Conservation (phyloP, 2,113 vertebrate genomes). For the Genyomyrus donnyi region DNA sequence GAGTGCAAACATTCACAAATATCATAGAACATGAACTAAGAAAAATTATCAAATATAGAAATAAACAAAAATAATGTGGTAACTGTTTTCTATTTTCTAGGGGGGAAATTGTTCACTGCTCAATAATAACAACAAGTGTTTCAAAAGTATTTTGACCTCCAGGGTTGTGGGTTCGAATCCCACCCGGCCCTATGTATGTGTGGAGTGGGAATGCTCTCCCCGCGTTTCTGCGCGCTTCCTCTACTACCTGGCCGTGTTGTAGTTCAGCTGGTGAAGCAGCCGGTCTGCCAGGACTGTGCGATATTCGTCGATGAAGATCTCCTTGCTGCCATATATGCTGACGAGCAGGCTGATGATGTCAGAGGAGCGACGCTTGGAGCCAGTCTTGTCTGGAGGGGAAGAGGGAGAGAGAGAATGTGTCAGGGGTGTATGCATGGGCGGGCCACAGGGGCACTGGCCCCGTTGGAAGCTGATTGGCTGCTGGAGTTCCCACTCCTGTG, state of each 20-base stretch:
- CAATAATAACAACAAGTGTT: not conserved
- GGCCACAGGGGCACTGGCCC: not conserved
- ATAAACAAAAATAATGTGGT: not conserved
- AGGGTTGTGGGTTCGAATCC: not conserved
- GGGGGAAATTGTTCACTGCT: not conserved
- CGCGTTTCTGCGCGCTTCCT: not conserved
- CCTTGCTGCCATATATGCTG: conserved; percentile 96
- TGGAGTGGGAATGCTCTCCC: not conserved
- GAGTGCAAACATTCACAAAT: not conserved
- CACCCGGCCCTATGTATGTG: not conserved
- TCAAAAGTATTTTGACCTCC: not conserved
- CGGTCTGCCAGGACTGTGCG: conserved; percentile 83
- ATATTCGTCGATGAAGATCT: conserved; percentile 95
- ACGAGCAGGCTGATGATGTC: conserved; percentile 98
- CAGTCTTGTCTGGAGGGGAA: conserved; percentile 70
- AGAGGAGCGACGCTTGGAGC: conserved; percentile 83
- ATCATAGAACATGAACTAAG: not conserved
- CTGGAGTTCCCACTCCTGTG: not conserved
- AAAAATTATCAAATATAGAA: not conserved
- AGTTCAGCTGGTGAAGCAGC: conserved; percentile 88
- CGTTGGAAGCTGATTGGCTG: not conserved
- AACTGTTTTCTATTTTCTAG: not conserved
- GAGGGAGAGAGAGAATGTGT: not conserved
- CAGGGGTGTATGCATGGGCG: not conserved
- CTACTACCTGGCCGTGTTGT: conserved; percentile 83